Percentiles rank a stretch among this genome's conserved stretches.
These are phyloP conservation scores for Amphipoea lucens DNA, from an alignment of 2,888 invertebrate species.

Conservation along the genomic window DNA sequence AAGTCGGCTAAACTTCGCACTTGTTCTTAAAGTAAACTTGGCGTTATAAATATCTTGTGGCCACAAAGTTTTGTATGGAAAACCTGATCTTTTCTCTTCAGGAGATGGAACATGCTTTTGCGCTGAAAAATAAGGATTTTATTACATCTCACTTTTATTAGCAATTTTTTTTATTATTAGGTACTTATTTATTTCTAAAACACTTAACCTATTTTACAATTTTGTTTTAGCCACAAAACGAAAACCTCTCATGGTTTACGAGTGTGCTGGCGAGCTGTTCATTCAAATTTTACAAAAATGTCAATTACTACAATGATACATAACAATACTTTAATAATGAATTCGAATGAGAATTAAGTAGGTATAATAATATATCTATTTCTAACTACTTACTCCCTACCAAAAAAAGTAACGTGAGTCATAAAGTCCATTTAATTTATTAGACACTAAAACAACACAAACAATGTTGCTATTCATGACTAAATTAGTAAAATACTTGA, in stretches of 20 bases:
- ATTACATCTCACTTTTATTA: background rate
- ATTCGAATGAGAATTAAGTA: background rate
- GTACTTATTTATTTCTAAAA: too few relatives aligned
- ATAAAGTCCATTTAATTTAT: background rate
- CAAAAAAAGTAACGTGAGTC: background rate
- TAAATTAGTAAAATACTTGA: slow-evolving; percentile 14
- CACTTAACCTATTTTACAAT: too few relatives aligned
- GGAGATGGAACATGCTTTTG: background rate
- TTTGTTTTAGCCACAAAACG: too few relatives aligned
- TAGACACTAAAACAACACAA: background rate
- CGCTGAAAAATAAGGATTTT: background rate
- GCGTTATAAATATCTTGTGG: slow-evolving; percentile 68
- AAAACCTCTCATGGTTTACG: too few relatives aligned
- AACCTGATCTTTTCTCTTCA: slow-evolving; percentile 16
- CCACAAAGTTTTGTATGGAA: slow-evolving; percentile 51
- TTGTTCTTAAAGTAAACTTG: slow-evolving; percentile 62
- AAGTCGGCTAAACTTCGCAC: slow-evolving; percentile 67
- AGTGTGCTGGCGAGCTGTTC: too few relatives aligned
- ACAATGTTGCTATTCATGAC: background rate
- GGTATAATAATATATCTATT: background rate
- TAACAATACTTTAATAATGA: background rate
- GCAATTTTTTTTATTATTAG: too few relatives aligned
- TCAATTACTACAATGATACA: too few relatives aligned
- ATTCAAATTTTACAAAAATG: too few relatives aligned
- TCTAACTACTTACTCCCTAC: background rate